Percentiles rank a stretch among this genome's conserved stretches.
Conservation (phyloP, 1,140 invertebrate species). For the Drosophila elegans region DNA sequence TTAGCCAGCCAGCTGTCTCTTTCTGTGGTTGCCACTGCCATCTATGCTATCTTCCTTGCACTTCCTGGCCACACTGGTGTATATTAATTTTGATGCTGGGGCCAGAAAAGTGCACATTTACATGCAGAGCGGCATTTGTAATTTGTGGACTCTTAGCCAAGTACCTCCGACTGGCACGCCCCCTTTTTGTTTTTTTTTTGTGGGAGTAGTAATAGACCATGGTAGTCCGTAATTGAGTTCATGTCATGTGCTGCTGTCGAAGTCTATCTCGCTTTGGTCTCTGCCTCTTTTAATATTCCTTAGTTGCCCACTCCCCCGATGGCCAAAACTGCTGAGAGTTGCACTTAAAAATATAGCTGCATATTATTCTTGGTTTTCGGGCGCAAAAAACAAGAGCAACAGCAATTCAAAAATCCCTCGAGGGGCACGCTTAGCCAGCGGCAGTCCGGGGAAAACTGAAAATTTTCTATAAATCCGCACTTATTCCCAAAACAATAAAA, state of each 20-base stretch:
- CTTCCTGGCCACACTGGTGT: conserved; percentile 49
- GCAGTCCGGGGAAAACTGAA: conserved; percentile 38
- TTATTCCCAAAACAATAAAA: conserved; percentile 82
- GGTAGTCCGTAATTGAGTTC: conserved; percentile 66
- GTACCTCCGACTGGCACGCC: conserved; percentile 51
- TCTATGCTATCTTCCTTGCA: conserved; percentile 22
- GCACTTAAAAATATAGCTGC: conserved; percentile 50
- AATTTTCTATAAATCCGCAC: conserved; percentile 80
- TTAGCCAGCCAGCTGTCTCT: conserved; percentile 6
- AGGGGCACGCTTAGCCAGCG: conserved; percentile 28
- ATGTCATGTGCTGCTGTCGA: conserved; percentile 61
- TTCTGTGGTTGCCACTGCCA: conserved; percentile 6
- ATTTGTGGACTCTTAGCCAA: conserved; percentile 72
- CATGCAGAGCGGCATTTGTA: conserved; percentile 77
- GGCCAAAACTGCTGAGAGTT: conserved; percentile 22
- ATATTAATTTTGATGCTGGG: conserved; percentile 79
- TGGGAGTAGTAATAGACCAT: conserved; percentile 21
- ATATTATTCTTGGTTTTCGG: conserved; percentile 10
- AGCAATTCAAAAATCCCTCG: conserved; percentile 23
- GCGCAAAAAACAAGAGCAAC: conserved; percentile 18
- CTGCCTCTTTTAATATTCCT: conserved; percentile 18
- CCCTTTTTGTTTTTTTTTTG: conserved; percentile 1
- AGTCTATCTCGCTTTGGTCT: conserved; percentile 3
- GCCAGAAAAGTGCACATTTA: conserved; percentile 76
- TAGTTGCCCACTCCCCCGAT: neutral